These are phyloP conservation scores for Tauraco hartlaubi DNA, from an alignment of 2,797 vertebrate species.

Conservation along the genomic window DNA sequence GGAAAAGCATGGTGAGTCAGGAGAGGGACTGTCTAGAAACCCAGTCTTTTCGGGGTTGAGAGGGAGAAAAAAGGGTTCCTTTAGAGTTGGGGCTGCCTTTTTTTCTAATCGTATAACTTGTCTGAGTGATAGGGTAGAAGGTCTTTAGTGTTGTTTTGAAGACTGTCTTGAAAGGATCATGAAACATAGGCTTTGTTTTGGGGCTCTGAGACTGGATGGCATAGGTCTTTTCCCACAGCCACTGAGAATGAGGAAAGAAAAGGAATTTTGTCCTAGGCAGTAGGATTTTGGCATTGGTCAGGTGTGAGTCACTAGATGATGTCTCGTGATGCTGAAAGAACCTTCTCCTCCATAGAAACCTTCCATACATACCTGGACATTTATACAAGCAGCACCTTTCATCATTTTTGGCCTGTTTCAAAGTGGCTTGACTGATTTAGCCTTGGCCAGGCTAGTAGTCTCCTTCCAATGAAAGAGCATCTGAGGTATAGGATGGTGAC, in stretches of 20 bases:
- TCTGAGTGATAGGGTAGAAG: not conserved
- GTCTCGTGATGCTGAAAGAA: not conserved
- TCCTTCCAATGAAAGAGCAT: not conserved
- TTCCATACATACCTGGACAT: not conserved
- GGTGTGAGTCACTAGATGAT: not conserved
- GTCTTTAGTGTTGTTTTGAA: not conserved
- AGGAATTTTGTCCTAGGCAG: not conserved
- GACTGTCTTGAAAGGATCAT: not conserved
- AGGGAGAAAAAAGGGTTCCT: not conserved
- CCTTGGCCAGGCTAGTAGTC: not conserved
- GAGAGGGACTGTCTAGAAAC: not conserved
- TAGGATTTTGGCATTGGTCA: not conserved
- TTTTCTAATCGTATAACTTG: not conserved
- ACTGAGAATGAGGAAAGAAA: not conserved
- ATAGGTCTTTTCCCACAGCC: not conserved
- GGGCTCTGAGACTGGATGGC: not conserved
- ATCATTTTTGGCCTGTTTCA: not conserved
- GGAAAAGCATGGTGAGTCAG: not conserved
- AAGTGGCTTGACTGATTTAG: not conserved
- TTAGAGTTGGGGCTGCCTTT: not conserved
- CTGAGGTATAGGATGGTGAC: not conserved
- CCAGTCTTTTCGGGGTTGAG: fast-evolving
- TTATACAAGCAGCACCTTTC: not conserved
- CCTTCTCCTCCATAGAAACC: not conserved
- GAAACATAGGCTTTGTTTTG: not conserved